A percentile compares a stretch with the other conserved stretches of the same genome.
Evolutionary conservation across 1,140 invertebrate species (phyloP).

Genomic region (Hylaeus volcanicus): DNA sequence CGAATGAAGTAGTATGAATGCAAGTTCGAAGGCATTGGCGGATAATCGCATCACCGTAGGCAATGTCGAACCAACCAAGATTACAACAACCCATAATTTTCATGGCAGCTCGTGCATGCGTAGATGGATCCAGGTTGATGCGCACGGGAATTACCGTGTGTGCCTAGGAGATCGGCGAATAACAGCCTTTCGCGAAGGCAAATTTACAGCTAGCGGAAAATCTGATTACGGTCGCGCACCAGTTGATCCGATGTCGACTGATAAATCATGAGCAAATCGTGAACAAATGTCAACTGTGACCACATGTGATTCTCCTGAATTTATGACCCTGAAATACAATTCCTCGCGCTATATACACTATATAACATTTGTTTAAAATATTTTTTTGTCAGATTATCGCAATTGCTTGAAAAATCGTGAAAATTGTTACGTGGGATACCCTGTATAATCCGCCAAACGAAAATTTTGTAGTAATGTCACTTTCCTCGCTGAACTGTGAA

Average conservation of each 20-base stretch:
- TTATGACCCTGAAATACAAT: too few relatives aligned
- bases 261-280: background rate
- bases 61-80: conserved; percentile 37
- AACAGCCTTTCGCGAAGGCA: background rate
- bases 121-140: background rate
- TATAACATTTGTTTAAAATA: too few relatives aligned
- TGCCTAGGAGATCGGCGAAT: background rate
- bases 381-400: too few relatives aligned
- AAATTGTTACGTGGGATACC: too few relatives aligned
- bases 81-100: conserved; percentile 56
- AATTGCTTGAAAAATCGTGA: too few relatives aligned
- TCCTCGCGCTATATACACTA: too few relatives aligned
- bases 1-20: conserved; percentile 3
- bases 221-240: background rate
- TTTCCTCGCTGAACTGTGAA: too few relatives aligned
- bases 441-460: too few relatives aligned
- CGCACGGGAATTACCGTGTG: background rate
- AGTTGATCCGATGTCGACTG: background rate
- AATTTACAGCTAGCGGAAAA: background rate
- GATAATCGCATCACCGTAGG: conserved; percentile 52
- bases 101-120: conserved; percentile 9
- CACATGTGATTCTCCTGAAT: too few relatives aligned
- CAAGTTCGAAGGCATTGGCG: conserved; percentile 18
- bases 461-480: too few relatives aligned
- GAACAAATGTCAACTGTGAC: background rate